Evolutionary conservation across 2,888 invertebrate species (phyloP), one percentile per base, ranked within the genome.

Genomic region (Callyntrura sp.): DNA sequence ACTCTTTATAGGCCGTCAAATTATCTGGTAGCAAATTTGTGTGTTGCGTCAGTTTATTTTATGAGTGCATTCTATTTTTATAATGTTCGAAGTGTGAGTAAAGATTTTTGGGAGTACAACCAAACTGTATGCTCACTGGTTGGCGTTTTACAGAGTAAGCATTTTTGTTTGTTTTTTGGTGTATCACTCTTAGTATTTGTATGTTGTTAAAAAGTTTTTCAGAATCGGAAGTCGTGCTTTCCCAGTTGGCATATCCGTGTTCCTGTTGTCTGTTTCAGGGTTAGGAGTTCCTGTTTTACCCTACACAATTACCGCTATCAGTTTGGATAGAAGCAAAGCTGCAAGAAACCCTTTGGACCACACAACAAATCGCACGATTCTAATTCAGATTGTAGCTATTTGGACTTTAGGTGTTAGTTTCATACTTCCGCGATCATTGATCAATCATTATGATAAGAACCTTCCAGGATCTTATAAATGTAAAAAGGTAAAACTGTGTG

Each of bases 1-100:
- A n/a, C n/a, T n/a, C 17, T 70, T 87, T 73, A 4, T 62, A 91
- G 91, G 68, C 89, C 90, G 11, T 91, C 92, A 0, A 92, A 92
- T 51, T 92, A 92, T 68, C 82, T 92, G 12, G 86, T 92, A 55
- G 92, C 90, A n/a, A 92, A 92, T 70, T 81, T 92, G 60, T 92
- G 91, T 43, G 82, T 92, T 70, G 88, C 85, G 12, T 91, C 91
- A 12, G 89, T 92, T 11, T 91, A 90, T 45, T 88, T 76, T 70
- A 91, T 84, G 62, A 76, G 17, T 11, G 79, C 55, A 11, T 90
- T 70, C 48, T 35, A 3, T 14, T 76, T 76, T n/a, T 91, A 91
- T 68, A 76, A 89, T 28, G 55, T 83, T 20, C 86, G 90, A 43
- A 35, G 48, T 11, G 68, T 68, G 57, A 76, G 45, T 3, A 20